Evolutionary conservation across 2,888 invertebrate genomes (phyloP), one percentile per base, ranked within the genome.

Genomic region (Heteropelma amictum): DNA sequence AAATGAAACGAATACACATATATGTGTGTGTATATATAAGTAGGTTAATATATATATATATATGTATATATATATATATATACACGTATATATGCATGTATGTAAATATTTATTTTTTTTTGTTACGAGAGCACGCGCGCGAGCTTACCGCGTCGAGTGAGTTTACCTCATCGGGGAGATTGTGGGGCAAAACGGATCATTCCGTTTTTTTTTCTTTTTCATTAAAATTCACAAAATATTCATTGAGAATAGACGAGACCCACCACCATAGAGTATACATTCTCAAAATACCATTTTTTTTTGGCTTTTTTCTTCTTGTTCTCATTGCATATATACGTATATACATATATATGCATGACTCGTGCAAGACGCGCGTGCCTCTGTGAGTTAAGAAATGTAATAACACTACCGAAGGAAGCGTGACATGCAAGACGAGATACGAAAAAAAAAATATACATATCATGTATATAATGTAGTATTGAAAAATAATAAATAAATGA

Each of bases 391-490:
- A 83, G 77, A 82, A n/a, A 19, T 80, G 77, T 80, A 80, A 81
- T 81, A 81, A 86, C 83, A 88, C 89, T 89, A 89, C 88, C 88
- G 89, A 85, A 88, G 88, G 88, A 89, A 89, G 89, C 89, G 80
- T 87, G 80, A 84, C 89, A 89, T 89, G 89, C 89, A 89, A 89
- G 87, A 87, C 87, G 85, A 88, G 85, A 87, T 88, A 88, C 88
- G 84, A 21, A 40, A 35, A 70, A 78, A 77, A 79, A 77, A 79
- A 28, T 60, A 60, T 47, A 38, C 38, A 38, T 14, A 38, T n/a
- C 4, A 38, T 78, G 23, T 38, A 64, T 77, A 77, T 79, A 73
- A 80, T 84, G 83, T 83, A 86, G 85, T 84, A 77, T 72, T 77
- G 71, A 78, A 53, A 51, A 42, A 63, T 68, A 51, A 72, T 58